phyloP scores from a whole-genome alignment of 2,888 invertebrate genomes.

The Hypercompe scribonia region DNA sequence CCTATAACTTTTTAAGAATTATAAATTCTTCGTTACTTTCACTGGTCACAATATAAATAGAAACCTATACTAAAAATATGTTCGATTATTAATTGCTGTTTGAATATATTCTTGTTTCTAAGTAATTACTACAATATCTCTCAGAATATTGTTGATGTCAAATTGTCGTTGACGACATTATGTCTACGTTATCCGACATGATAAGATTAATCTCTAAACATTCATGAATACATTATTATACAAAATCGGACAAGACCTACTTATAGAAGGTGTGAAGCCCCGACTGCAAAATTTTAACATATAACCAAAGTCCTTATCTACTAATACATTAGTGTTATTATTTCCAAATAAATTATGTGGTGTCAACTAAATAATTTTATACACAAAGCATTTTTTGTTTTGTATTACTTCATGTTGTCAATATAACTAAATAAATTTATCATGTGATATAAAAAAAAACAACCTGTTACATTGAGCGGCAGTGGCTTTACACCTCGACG shows the following conservation, averaged over 20 bases:
- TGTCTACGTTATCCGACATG: slow-evolving; percentile 26
- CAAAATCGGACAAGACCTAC: slow-evolving; percentile 26
- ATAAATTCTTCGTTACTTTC: slow-evolving; percentile 22
- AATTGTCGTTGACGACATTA: slow-evolving; percentile 42
- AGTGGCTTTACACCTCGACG: slow-evolving; percentile 32
- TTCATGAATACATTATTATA: slow-evolving; percentile 25
- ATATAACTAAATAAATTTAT: neutral
- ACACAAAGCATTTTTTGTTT: neutral
- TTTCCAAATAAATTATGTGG: neutral
- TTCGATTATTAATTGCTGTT: slow-evolving; percentile 38
- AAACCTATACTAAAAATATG: slow-evolving; percentile 26
- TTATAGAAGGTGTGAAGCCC: slow-evolving; percentile 34
- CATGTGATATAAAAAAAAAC: neutral
- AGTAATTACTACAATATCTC: slow-evolving; percentile 27
- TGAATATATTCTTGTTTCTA: slow-evolving; percentile 21
- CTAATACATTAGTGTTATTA: neutral
- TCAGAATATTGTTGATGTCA: slow-evolving; percentile 41
- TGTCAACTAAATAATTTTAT: neutral
- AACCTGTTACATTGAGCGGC: neutral
- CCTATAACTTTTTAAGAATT: slow-evolving; percentile 26
- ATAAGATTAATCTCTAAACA: slow-evolving; percentile 43
- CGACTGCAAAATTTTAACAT: slow-evolving; percentile 19
- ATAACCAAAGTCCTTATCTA: neutral
- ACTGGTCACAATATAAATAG: slow-evolving; percentile 30
- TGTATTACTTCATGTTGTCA: neutral